Conservation (phyloP, 1,140 invertebrate species). For the Drosophila nebulosa region DNA sequence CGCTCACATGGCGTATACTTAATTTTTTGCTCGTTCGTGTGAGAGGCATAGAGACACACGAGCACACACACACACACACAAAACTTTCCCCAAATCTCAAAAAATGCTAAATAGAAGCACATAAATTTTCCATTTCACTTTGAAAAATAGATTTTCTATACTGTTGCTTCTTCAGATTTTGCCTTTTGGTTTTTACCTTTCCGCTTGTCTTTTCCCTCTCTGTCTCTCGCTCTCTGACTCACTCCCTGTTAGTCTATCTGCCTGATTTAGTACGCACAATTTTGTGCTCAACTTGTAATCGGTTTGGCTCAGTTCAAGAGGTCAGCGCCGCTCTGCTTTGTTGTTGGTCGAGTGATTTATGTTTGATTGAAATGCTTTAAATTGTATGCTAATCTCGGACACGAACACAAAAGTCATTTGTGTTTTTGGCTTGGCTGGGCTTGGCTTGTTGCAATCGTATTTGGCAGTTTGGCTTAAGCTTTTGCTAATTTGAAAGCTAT, state of each 20-base stretch:
- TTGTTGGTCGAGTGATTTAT: constrained; percentile 56
- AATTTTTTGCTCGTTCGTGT: constrained; percentile 69
- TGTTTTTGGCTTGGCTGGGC: constrained; percentile 20
- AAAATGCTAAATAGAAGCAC: constrained; percentile 72
- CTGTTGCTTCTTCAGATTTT: constrained; percentile 37
- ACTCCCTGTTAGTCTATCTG: not conserved
- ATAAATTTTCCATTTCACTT: constrained; percentile 54
- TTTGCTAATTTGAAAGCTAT: constrained; percentile 55
- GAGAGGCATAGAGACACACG: not conserved
- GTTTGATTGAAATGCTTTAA: constrained; percentile 71
- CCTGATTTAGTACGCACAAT: constrained; percentile 63
- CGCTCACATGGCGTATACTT: constrained; percentile 65
- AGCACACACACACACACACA: not conserved
- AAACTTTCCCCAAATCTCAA: constrained; percentile 35
- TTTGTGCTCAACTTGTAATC: constrained; percentile 39
- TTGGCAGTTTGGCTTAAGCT: constrained; percentile 43
- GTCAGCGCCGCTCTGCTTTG: constrained; percentile 29
- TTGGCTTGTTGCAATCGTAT: constrained; percentile 21
- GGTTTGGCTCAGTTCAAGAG: constrained; percentile 9
- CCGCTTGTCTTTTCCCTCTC: not conserved
- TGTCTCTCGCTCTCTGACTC: not conserved
- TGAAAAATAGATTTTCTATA: constrained; percentile 70
- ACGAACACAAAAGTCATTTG: constrained; percentile 52
- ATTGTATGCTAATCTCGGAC: constrained; percentile 67
- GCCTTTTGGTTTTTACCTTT: not conserved